These are phyloP conservation scores for Drosophila pseudoobscura DNA, from an alignment of 1,140 invertebrate species.

Conservation along the genomic window DNA sequence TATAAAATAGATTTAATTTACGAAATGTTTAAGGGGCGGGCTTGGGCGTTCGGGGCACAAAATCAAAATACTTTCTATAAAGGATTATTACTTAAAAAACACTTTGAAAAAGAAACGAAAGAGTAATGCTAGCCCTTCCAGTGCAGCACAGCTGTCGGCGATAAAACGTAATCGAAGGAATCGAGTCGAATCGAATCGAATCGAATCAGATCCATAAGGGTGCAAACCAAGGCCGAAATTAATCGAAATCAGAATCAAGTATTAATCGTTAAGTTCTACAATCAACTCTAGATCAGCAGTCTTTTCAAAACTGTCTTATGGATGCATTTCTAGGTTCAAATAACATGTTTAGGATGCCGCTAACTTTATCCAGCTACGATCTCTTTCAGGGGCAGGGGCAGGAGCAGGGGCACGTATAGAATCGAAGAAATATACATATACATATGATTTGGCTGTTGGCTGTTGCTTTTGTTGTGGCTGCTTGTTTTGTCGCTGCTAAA, in stretches of 20 bases:
- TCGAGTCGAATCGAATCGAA: too few species aligned
- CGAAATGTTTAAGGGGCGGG: conserved; percentile 30
- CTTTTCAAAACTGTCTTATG: conserved; percentile 35
- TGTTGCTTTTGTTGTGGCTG: too few species aligned
- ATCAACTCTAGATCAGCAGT: conserved; percentile 27
- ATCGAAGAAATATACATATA: conserved; percentile 4
- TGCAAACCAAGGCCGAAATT: conserved; percentile 6
- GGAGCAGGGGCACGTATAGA: conserved; percentile 14
- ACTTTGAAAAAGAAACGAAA: too few species aligned
- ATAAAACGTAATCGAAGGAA: conserved; percentile 21
- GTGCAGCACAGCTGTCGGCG: conserved; percentile 7
- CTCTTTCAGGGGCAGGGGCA: not conserved
- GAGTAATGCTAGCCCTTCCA: too few species aligned
- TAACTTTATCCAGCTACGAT: conserved; percentile 19
- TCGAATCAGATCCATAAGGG: too few species aligned
- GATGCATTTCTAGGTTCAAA: conserved; percentile 50
- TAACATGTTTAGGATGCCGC: conserved; percentile 40
- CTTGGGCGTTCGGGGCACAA: too few species aligned
- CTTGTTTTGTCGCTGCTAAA: too few species aligned
- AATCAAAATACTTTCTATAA: conserved; percentile 24
- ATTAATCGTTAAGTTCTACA: conserved; percentile 44
- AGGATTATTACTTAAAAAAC: conserved; percentile 2
- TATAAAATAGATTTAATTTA: conserved; percentile 23
- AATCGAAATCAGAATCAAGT: conserved; percentile 24
- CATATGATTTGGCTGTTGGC: too few species aligned